Conservation (phyloP, 2,888 invertebrate genomes). For the Enoplolaimus lenunculus region DNA sequence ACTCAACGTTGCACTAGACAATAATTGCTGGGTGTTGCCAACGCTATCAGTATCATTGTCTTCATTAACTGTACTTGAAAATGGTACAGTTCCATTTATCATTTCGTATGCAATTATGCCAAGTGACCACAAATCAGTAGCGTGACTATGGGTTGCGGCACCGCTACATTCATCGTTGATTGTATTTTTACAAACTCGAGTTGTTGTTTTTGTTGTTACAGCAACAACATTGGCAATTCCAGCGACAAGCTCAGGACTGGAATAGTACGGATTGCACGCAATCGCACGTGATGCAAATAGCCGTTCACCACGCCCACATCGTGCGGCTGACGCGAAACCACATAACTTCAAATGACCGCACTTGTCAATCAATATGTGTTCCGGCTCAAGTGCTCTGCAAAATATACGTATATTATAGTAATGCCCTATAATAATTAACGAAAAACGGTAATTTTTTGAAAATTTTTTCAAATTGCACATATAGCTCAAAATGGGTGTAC, state of each 20-base stretch:
- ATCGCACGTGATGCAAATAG: neutral
- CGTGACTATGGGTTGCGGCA: neutral
- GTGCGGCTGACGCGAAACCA: neutral
- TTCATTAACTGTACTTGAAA: too few relatives aligned
- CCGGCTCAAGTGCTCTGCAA: constrained; percentile 5
- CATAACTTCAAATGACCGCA: neutral
- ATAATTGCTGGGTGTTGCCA: neutral
- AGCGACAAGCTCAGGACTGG: neutral
- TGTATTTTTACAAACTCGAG: too few relatives aligned
- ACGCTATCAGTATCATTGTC: too few relatives aligned
- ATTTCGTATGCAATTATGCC: neutral
- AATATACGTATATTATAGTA: neutral
- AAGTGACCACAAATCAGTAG: neutral
- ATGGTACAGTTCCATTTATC: neutral
- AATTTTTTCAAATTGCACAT: too few relatives aligned
- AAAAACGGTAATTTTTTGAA: too few relatives aligned
- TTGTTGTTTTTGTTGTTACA: neutral
- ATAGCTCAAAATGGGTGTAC: too few relatives aligned
- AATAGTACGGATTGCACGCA: neutral
- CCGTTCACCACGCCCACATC: neutral
- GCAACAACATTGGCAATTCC: neutral
- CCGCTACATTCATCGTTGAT: too few relatives aligned
- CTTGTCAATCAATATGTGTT: constrained; percentile 1
- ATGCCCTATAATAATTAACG: too few relatives aligned
- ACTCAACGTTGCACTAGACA: neutral